These are phyloP conservation scores for Aphrocallistes beatrix DNA, from an alignment of 37 sponge, comb jelly and placozoan species.

Conservation along the genomic window DNA sequence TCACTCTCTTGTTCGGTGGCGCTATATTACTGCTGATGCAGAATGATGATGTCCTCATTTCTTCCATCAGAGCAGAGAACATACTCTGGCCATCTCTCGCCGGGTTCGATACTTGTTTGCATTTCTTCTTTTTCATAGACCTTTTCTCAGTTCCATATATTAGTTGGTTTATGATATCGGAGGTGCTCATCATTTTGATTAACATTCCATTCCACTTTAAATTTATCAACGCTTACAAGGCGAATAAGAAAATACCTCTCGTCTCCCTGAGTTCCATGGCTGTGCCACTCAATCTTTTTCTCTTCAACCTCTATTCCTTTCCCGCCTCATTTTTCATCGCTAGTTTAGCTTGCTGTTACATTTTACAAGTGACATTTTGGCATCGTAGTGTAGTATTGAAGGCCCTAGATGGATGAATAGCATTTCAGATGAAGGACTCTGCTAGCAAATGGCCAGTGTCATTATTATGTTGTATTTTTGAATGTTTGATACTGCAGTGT, in stretches of 20 bases:
- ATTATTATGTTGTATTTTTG: no score
- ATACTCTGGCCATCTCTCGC: background rate
- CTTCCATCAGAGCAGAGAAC: background rate
- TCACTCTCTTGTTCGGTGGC: background rate
- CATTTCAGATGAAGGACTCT: no score
- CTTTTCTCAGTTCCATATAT: background rate
- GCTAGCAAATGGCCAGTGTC: no score
- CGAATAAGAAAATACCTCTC: background rate
- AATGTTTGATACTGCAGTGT: no score
- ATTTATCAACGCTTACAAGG: slow-evolving; percentile 3
- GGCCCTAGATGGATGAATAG: background rate
- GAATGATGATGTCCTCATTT: background rate
- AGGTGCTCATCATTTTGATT: background rate
- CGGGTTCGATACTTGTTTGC: background rate
- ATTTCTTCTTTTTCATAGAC: background rate
- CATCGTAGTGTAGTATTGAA: background rate
- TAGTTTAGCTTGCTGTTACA: slow-evolving; percentile 2
- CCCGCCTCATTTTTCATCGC: background rate
- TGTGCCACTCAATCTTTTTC: background rate
- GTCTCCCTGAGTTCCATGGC: background rate
- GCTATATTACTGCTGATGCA: background rate
- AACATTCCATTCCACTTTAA: background rate
- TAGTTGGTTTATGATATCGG: background rate
- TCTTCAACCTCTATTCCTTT: background rate
- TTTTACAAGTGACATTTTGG: background rate